Percentiles rank a stretch among this genome's conserved stretches.
Conservation (phyloP, 2,797 vertebrate species). For the Eptatretus atami region DNA sequence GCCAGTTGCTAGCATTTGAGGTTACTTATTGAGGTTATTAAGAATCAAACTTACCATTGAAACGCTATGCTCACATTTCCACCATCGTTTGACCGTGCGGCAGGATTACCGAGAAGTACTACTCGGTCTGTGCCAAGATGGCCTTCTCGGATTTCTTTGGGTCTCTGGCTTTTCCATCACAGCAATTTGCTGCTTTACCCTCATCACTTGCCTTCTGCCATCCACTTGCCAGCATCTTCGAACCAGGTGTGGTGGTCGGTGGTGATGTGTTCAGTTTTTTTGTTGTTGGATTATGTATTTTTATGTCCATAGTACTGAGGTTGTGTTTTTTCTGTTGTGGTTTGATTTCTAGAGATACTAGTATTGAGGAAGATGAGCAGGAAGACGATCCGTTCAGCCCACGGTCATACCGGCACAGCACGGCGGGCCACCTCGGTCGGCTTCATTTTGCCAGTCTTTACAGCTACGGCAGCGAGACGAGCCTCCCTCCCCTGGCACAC, state of each 20-base stretch:
- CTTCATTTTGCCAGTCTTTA: conserved; percentile 97
- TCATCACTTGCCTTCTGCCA: conserved; percentile 30
- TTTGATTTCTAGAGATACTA: conserved; percentile 10
- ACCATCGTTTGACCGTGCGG: not conserved
- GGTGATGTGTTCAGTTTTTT: too few species aligned
- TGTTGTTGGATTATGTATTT: too few species aligned
- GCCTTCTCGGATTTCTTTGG: conserved; percentile 64
- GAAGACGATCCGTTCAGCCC: conserved; percentile 50
- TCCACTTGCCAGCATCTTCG: conserved; percentile 30
- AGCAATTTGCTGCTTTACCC: conserved; percentile 33
- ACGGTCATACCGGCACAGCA: conserved; percentile 33
- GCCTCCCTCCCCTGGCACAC: conserved; percentile 76
- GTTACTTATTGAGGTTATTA: too few species aligned
- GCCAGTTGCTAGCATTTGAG: too few species aligned
- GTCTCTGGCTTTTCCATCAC: conserved; percentile 63
- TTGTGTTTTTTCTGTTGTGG: too few species aligned
- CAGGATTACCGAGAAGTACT: conserved; percentile 74
- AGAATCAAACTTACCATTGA: too few species aligned
- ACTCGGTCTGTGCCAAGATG: conserved; percentile 58
- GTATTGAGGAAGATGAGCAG: conserved; percentile 33
- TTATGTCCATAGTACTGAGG: too few species aligned
- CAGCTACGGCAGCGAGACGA: conserved; percentile 92
- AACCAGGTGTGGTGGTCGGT: conserved; percentile 21
- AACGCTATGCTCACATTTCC: too few species aligned
- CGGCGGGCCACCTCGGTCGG: conserved; percentile 78